A percentile compares a stretch with the other conserved stretches of the same genome.
Conservation (phyloP, 2,113 vertebrate genomes). For the Zapornia atra region DNA sequence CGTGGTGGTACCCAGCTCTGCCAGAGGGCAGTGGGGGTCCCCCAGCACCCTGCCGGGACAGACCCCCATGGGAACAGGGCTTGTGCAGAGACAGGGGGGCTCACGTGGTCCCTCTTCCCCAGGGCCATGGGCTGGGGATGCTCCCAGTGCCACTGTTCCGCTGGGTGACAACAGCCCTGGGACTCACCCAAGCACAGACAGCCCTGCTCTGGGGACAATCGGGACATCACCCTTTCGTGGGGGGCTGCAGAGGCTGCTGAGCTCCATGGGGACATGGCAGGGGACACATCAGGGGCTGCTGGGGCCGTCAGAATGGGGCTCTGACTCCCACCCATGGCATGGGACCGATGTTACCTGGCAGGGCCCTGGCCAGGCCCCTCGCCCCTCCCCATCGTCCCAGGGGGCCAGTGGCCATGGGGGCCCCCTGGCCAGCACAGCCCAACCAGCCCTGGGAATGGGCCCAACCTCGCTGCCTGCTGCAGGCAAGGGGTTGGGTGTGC, state of each 20-base stretch:
- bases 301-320: background rate
- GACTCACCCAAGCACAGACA: accelerated
- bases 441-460: accelerated
- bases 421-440: background rate
- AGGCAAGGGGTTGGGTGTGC: background rate
- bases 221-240: accelerated
- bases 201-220: accelerated
- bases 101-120: accelerated
- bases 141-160: accelerated
- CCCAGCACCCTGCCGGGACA: background rate
- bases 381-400: accelerated
- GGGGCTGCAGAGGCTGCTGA: background rate
- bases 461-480: background rate
- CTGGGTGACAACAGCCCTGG: background rate
- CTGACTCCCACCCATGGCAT: accelerated
- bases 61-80: accelerated
- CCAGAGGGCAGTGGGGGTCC: background rate
- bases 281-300: background rate
- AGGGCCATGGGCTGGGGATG: background rate
- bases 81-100: background rate
- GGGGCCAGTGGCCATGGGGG: background rate
- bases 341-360: accelerated
- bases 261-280: background rate
- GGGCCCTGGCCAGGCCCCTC: background rate
- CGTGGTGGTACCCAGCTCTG: accelerated